A percentile compares a stretch with the other conserved stretches of the same genome.
Conservation (phyloP, 2,888 invertebrate species). For the Polymixis lichenea region DNA sequence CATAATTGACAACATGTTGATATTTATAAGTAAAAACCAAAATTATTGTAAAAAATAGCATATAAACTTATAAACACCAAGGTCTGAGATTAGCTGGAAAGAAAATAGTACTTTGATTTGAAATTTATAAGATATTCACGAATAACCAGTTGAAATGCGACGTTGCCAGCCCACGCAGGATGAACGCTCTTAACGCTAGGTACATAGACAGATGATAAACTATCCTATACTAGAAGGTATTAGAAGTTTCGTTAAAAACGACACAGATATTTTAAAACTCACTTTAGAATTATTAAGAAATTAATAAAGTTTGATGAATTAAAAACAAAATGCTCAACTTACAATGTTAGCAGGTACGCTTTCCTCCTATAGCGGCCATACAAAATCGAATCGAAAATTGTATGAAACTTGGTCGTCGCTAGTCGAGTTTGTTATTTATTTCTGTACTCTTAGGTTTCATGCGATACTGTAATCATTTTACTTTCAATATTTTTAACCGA, state of each 20-base stretch:
- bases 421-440: conserved; percentile 21
- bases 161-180: no score
- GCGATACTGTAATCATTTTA: not conserved
- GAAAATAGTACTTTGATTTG: no score
- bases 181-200: no score
- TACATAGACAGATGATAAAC: not conserved
- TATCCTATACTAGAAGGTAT: not conserved
- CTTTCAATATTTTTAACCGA: no score
- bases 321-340: conserved; percentile 19
- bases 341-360: conserved; percentile 9
- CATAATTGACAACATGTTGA: no score
- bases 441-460: not conserved
- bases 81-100: no score
- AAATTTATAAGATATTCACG: no score
- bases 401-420: conserved; percentile 18
- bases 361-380: conserved; percentile 28
- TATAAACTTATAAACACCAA: no score
- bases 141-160: no score
- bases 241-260: not conserved
- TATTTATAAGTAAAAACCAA: no score
- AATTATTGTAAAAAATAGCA: no score
- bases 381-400: conserved; percentile 33
- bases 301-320: not conserved
- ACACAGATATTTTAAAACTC: not conserved
- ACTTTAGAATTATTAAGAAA: not conserved